Evolutionary conservation across 2,113 vertebrate genomes (phyloP), one percentile per base, ranked within the genome.

Genomic region (Ictalurus furcatus): DNA sequence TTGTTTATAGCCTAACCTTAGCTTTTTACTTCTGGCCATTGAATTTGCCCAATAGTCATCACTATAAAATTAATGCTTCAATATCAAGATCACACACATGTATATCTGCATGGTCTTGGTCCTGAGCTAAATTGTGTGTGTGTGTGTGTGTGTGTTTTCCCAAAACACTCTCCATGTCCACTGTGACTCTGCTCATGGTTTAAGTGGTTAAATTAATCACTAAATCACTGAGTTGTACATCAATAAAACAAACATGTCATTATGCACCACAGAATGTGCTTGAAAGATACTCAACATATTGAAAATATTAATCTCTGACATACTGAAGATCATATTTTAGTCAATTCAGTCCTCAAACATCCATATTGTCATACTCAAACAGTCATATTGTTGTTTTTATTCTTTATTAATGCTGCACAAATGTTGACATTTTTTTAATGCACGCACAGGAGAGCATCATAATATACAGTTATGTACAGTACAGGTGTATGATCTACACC

Each of bases 381-480:
- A 40, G 37, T 74, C 83, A 40, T 54, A 17, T 54, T 40, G 21
- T 82, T 90, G 44, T 30, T 86, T 78, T 82, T 73, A 23, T 88
- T 59, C 44, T 86, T 87, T 69, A 81, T 88, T 90, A 63, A 85
- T 86, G 76, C 86, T 88, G 86, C 63, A 61, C 78, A 44, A 40
- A 59, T 88, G 16, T 12, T 76, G 54, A 44, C 86, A 13, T 67
- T 82, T 71, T 67, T 80, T 86, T 78, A 52, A 74, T 65, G 40
- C 69, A 71, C 86, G 73, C 84, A 90, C 87, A 80, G 84, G 87
- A 90, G 52, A 86, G 84, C 81, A 90, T 88, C 84, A 91, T 63
- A 88, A 90, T 86, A 86, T 80, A 91, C 86, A 89, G 82, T 86
- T 90, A 89, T 89, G 65, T 82, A 88, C 89, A 90, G 63, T 90